Evolutionary conservation across 2,888 invertebrate genomes (phyloP), one percentile per base, ranked within the genome.

Genomic region (Limenitis camilla): DNA sequence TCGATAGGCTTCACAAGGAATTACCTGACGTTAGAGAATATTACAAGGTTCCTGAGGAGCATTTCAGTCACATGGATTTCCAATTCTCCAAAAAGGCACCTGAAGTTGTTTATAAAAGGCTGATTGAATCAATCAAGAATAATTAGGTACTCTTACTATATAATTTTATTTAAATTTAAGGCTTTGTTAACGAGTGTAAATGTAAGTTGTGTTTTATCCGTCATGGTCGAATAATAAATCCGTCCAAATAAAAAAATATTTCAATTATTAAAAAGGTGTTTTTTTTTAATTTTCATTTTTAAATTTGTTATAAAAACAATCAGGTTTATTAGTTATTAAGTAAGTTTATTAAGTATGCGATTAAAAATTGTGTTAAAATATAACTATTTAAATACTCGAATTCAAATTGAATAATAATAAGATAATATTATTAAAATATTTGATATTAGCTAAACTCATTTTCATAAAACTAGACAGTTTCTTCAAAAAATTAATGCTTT

Each of bases 21-120:
- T 78, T 94, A 38, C 89, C 90, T 44, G 88, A 89, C 64, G 83
- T 89, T 6, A 74, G 79, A 52, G 89, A 88, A 46, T 81, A 82
- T 61, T 87, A 88, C 76, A 76, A 86, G 61, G 89, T 92, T 38
- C 83, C 89, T 1, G 82, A 89, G 63, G 74, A 84, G 39, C 72
- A 81, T 66, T 88, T 86, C 72, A 74, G 71, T 59, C 74, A 81
- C 67, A 69, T 82, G 69, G 88, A 88, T 75, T 88, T 84, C 79
- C 75, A 79, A 63, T 81, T 79, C 72, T 83, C 81, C 5, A 72
- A 69, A 56, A 69, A 72, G 42, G 84, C 81, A 7, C 74, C 79
- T 6, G 71, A 75, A 45, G 61, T 72, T 10, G 74, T 86, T 46
- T 79, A 85, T 74, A 68, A 76, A 60, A 71, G 68, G 44, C 67